These are phyloP conservation scores for Urocitellus parryii DNA, from an alignment of 2,113 vertebrate genomes.

Conservation along the genomic window DNA sequence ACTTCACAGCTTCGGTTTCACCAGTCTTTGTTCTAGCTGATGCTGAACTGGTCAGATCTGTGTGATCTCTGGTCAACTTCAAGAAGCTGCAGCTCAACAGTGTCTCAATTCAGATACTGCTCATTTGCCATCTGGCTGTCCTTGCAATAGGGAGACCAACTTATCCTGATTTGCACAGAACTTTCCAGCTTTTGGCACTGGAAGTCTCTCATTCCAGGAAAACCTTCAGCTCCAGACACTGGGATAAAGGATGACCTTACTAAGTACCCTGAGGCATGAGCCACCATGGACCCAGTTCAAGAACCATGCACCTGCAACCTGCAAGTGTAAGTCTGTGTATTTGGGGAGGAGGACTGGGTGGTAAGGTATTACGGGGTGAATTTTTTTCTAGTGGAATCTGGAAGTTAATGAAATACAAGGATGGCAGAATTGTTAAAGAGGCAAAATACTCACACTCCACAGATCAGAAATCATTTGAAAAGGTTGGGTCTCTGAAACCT, in stretches of 20 bases:
- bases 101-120: background rate
- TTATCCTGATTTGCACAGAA: background rate
- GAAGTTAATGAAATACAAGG: background rate
- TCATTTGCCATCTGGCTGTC: background rate
- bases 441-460: background rate
- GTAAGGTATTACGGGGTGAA: background rate
- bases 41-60: background rate
- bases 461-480: background rate
- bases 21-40: background rate
- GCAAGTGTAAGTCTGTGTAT: background rate
- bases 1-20: background rate
- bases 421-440: background rate
- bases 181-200: background rate
- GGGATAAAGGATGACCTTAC: background rate
- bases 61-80: background rate
- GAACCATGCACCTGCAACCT: background rate
- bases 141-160: fast-evolving
- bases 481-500: background rate
- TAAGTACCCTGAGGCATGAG: background rate
- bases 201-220: background rate
- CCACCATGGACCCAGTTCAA: background rate
- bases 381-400: background rate
- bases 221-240: fast-evolving
- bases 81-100: background rate
- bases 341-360: fast-evolving